phyloP scores from a whole-genome alignment of 2,888 invertebrate genomes.

The Sinodicranocentrus sp. region DNA sequence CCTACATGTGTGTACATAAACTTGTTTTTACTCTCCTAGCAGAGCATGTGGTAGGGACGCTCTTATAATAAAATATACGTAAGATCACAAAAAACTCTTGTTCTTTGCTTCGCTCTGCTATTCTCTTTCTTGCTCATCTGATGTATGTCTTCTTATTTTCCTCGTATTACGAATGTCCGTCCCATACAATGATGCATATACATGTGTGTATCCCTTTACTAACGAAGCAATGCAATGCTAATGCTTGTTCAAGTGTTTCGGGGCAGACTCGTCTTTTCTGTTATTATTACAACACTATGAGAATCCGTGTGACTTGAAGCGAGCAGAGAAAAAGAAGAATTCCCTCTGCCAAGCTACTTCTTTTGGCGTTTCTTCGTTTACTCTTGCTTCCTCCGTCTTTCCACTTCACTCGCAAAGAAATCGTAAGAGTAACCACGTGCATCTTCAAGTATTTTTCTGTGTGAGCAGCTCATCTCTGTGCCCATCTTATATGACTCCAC shows the following conservation, averaged over 20 bases:
- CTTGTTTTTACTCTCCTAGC: slow-evolving; percentile 36
- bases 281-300: slow-evolving; percentile 23
- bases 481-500: background rate
- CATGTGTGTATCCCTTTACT: slow-evolving; percentile 27
- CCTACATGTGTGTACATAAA: slow-evolving; percentile 34
- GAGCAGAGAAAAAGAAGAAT: slow-evolving; percentile 36
- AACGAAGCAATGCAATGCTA: slow-evolving; percentile 21
- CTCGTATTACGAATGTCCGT: background rate
- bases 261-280: slow-evolving; percentile 52
- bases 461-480: slow-evolving; percentile 16
- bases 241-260: slow-evolving; percentile 48
- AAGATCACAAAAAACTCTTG: slow-evolving; percentile 39
- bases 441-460: slow-evolving; percentile 39
- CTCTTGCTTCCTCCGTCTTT: slow-evolving; percentile 43
- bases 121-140: slow-evolving; percentile 41
- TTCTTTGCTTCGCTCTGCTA: slow-evolving; percentile 29
- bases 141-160: slow-evolving; percentile 17
- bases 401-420: slow-evolving; percentile 49
- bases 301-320: slow-evolving; percentile 59
- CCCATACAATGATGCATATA: slow-evolving; percentile 30
- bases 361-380: slow-evolving; percentile 40
- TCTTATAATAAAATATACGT: too few relatives aligned
- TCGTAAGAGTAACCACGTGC: slow-evolving; percentile 61
- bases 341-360: slow-evolving; percentile 21
- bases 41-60: slow-evolving; percentile 42